Base-by-base conservation (phyloP, 1,140 invertebrate genomes). In the Stratiolaelaps scimitus region DNA sequence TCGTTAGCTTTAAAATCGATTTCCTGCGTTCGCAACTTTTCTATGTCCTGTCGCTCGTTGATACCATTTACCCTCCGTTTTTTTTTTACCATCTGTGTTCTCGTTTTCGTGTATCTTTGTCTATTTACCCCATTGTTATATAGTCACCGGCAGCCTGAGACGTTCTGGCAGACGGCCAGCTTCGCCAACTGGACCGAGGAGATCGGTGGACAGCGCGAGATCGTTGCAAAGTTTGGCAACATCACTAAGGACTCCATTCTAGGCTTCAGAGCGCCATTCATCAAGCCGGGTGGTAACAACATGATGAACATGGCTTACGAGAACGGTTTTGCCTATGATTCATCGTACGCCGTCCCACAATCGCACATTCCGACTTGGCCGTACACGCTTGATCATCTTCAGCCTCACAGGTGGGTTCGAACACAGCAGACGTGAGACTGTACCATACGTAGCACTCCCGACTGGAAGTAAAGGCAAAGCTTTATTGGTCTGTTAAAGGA, bases 311-410 rank as follows among this genome's bases (percentile, higher is more conserved):
- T 73, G 67, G 68, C 69, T 0, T 68, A 72, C 46, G 89, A 92
- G 74, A 92, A 90, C 74, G 87, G 87, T 4, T 91, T 88, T 73
- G 87, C 90, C 69, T 94, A 92, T 75, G 90, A 93, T 73, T 91
- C 88, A 71, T 91, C 88, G 1, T 82, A 93, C 67, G 85, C 87
- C 44, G 86, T 87, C 28, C 88, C 89, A 1, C 86, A 87, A n/a
- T 75, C 82, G 0, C 81, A 82, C 68, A 79, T 84, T 30, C 89
- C 90, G n/a, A 83, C 92, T 47, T 94, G 91, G 91, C 91, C 91
- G 0, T 93, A 93, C 76, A 92, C 91, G 1, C 80, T 92, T 0
- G 89, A 93, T 75, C 89, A 87, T 75, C 88, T 87, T 76, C 88
- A 92, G 69, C 84, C 89, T 19, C 89, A 92, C 73, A 87, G 91